Percentiles rank a stretch among this genome's conserved stretches.
Evolutionary conservation across 37 sponge, comb jelly and placozoan genomes (phyloP).

Genomic region (Tethya wilhelma): DNA sequence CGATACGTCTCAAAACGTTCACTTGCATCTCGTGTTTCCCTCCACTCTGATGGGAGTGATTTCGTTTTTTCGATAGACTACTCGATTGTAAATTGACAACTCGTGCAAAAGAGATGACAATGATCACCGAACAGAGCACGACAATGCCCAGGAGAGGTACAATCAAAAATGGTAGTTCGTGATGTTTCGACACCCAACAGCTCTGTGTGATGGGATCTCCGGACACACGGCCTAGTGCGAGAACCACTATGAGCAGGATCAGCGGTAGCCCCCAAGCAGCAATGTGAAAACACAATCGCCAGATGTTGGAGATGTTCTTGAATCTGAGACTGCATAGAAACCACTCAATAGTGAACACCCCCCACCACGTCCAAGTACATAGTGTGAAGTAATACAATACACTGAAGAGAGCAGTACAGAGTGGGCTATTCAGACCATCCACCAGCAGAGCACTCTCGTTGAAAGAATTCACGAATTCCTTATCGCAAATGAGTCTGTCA

Average conservation of each 20-base stretch:
- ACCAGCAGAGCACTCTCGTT: constrained; percentile 18
- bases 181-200: constrained; percentile 50
- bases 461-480: background rate
- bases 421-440: background rate
- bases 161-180: constrained; percentile 40
- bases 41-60: background rate
- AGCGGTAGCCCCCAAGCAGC: constrained; percentile 56
- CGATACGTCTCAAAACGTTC: background rate
- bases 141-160: constrained; percentile 34
- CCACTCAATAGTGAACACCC: constrained; percentile 45
- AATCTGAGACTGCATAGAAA: constrained; percentile 4
- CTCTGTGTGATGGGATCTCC: constrained; percentile 36
- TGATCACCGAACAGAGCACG: constrained; percentile 31
- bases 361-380: constrained; percentile 71
- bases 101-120: constrained; percentile 37
- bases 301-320: background rate
- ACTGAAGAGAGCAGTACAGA: constrained; percentile 43
- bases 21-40: background rate
- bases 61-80: background rate
- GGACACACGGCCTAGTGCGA: background rate
- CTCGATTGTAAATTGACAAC: constrained; percentile 7
- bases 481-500: constrained; percentile 18
- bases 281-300: constrained; percentile 25
- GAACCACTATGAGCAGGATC: constrained; percentile 17
- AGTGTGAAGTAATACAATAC: constrained; percentile 55